A percentile compares a stretch with the other conserved stretches of the same genome.
Conservation (phyloP, 2,797 vertebrate species). For the Sandelia bainsii region DNA sequence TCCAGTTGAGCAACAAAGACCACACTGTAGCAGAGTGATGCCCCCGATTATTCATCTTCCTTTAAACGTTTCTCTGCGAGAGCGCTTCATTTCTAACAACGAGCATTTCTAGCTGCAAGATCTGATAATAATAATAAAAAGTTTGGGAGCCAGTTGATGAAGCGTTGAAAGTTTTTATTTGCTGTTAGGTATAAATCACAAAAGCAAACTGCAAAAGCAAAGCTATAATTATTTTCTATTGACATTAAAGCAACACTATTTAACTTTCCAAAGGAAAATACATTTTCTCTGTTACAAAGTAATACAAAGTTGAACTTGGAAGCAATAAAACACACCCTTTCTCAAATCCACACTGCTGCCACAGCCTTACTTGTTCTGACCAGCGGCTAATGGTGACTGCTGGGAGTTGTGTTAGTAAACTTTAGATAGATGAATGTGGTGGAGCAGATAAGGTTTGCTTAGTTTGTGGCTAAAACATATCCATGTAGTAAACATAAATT, state of each 20-base stretch:
- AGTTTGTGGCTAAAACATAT: no score
- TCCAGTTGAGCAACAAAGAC: conserved; percentile 35
- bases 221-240: background rate
- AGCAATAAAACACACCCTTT: no score
- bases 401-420: background rate
- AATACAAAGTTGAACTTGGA: background rate
- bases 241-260: background rate
- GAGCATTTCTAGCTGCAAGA: conserved; percentile 1
- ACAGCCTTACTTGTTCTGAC: background rate
- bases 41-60: conserved; percentile 37
- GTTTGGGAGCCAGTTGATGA: background rate
- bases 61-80: background rate
- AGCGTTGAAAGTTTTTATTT: background rate
- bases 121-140: background rate
- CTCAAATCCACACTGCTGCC: no score
- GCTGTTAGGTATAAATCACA: no score
- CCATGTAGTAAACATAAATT: background rate
- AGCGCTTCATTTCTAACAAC: conserved; percentile 18
- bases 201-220: background rate
- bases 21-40: conserved; percentile 21
- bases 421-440: background rate
- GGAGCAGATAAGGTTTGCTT: no score
- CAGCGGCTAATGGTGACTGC: background rate
- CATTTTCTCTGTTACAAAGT: background rate
- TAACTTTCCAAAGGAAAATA: background rate